These are phyloP conservation scores for Tychaedon coryphoeus DNA, from an alignment of 2,113 vertebrate species.

Conservation along the genomic window DNA sequence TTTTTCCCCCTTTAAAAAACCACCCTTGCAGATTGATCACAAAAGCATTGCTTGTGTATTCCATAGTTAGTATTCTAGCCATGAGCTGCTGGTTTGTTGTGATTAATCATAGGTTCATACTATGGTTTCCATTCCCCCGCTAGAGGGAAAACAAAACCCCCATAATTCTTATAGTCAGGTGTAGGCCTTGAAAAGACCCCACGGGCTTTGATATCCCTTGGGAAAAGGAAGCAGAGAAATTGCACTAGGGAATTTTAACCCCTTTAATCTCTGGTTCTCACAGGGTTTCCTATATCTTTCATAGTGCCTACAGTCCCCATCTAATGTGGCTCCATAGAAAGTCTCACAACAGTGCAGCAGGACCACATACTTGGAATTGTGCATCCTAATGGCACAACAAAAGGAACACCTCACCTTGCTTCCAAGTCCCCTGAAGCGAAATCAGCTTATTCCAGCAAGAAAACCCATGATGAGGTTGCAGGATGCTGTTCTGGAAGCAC, in stretches of 20 bases:
- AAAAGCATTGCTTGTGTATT: slow-evolving; percentile 30
- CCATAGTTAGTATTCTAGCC: slow-evolving; percentile 31
- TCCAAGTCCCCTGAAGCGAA: background rate
- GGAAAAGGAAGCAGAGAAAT: background rate
- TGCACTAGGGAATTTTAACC: background rate
- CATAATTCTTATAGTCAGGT: background rate
- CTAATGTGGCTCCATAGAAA: background rate
- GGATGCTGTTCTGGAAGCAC: background rate
- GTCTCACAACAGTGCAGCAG: background rate
- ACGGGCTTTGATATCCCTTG: background rate
- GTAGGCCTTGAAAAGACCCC: background rate
- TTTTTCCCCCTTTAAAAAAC: background rate
- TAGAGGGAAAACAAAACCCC: background rate
- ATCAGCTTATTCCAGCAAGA: background rate
- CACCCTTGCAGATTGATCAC: slow-evolving; percentile 40
- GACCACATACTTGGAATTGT: rapidly evolving
- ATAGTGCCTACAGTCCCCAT: background rate
- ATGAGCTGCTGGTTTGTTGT: slow-evolving; percentile 26
- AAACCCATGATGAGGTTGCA: background rate
- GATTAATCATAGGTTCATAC: slow-evolving; percentile 40
- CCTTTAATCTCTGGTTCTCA: background rate
- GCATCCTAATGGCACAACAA: background rate
- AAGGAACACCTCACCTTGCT: rapidly evolving
- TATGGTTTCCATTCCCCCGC: background rate
- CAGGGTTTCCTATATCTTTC: background rate